A percentile compares a stretch with the other conserved stretches of the same genome.
Evolutionary conservation across 2,113 vertebrate species (phyloP).

Genomic region (Scomber japonicus): DNA sequence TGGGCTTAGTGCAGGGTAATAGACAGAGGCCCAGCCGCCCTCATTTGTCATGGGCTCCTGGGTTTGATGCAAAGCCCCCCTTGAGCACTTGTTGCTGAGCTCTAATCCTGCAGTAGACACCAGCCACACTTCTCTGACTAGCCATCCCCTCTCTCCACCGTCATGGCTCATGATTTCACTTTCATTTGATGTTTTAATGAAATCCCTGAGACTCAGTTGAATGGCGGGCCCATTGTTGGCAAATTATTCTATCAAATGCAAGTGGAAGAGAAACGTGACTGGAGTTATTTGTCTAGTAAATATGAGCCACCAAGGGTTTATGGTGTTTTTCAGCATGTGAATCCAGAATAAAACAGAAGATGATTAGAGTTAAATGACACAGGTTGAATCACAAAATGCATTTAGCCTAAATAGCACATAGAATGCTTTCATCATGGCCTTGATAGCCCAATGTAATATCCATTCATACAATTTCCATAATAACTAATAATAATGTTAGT

Average conservation of each 20-base stretch:
- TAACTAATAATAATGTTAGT: conserved; percentile 31
- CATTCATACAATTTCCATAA: conserved; percentile 33
- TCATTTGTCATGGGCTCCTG: conserved; percentile 86
- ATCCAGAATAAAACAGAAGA: conserved; percentile 16
- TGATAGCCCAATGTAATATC: conserved; percentile 20
- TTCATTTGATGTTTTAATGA: conserved; percentile 87
- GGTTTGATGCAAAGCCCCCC: conserved; percentile 83
- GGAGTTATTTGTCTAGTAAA: conserved; percentile 72
- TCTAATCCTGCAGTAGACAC: conserved; percentile 85
- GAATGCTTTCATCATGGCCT: conserved; percentile 3
- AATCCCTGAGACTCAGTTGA: conserved; percentile 78
- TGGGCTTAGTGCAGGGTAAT: conserved; percentile 83
- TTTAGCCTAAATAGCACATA: not conserved
- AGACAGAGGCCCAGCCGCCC: conserved; percentile 81
- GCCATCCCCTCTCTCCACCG: conserved; percentile 75
- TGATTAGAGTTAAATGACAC: conserved; percentile 24
- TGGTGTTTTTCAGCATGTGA: conserved; percentile 25
- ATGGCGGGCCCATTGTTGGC: conserved; percentile 79
- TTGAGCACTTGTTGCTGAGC: conserved; percentile 84
- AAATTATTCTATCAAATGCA: conserved; percentile 83
- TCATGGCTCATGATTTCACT: conserved; percentile 85
- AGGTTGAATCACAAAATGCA: conserved; percentile 30
- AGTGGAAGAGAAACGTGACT: conserved; percentile 69
- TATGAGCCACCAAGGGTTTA: conserved; percentile 47
- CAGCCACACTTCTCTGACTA: conserved; percentile 76